A percentile compares a stretch with the other conserved stretches of the same genome.
phyloP scores from a whole-genome alignment of 2,888 invertebrate genomes.

The Andrena camellia region DNA sequence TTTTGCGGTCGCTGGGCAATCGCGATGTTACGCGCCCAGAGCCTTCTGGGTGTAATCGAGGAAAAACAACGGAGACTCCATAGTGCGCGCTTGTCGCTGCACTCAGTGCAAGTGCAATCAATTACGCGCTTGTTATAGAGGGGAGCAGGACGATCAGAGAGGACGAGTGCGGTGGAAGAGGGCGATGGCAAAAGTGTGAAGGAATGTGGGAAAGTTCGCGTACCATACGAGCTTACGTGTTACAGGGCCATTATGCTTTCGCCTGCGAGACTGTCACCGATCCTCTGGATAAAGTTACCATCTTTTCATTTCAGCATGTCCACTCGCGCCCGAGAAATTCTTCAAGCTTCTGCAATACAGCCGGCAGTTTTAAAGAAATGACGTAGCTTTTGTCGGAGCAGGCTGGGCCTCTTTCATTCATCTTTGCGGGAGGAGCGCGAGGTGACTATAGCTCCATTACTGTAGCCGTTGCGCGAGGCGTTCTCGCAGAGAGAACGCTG shows the following conservation, averaged over 20 bases:
- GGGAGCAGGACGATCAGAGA: neutral
- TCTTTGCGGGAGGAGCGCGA: neutral
- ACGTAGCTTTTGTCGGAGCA: neutral
- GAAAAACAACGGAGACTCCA: neutral
- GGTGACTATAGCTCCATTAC: neutral
- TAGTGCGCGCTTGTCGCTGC: slow-evolving; percentile 29
- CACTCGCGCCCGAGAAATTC: neutral
- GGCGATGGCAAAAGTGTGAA: slow-evolving; percentile 19
- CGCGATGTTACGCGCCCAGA: slow-evolving; percentile 19
- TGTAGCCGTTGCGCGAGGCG: neutral
- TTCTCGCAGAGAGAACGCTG: neutral
- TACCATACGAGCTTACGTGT: slow-evolving; percentile 2
- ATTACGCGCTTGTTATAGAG: slow-evolving; percentile 42
- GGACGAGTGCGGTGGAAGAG: neutral
- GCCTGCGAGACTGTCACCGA: slow-evolving; percentile 17
- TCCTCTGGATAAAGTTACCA: slow-evolving; percentile 16
- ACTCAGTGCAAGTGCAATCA: slow-evolving; percentile 26
- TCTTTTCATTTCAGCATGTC: slow-evolving; percentile 14
- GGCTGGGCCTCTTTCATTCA: neutral
- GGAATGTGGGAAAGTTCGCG: slow-evolving; percentile 45
- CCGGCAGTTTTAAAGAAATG: neutral
- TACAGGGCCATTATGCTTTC: slow-evolving; percentile 1
- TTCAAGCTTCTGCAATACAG: neutral
- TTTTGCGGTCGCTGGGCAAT: neutral
- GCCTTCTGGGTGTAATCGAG: neutral